Evolutionary conservation across 2,113 vertebrate species (phyloP), one percentile per base, ranked within the genome.

Genomic region (Python bivittatus): DNA sequence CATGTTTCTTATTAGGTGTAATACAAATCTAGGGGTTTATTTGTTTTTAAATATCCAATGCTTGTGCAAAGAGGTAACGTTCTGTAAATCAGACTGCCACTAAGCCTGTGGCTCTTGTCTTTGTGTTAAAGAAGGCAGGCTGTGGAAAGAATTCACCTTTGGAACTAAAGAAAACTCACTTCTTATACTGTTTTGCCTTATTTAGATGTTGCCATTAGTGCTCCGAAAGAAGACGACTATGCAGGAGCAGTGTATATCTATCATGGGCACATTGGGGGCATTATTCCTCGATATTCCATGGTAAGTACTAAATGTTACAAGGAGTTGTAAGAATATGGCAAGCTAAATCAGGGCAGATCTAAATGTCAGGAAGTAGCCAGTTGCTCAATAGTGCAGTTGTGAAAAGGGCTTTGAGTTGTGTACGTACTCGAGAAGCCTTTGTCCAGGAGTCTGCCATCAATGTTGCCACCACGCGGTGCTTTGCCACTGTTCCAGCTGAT

Each of bases 191-290:
- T 96, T 95, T 97, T 94, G 88, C 93, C 72, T 72, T 93, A 79
- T 68, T 57, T 95, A 99, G 99, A 99, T 97, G 98, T 99, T 84
- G 99, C 99, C 68, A 97, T 99, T 89, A 99, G 99, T 29, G 99
- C 99, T 0, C 99, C 99, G 23, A 98, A 99, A 95, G 99, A 99
- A 89, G 98, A 99, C 1, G 98, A 99, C 95, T 99, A 98, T 48
- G 53, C 95, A 1, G 99, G 99, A 92, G 98, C 98, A 0, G 98
- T 99, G 33, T 99, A 99, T 85, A 98, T 99, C 96, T 99, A 99
- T 92, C 99, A 99, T 0, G 99, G 99, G 0, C 98, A 99, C 1
- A 91, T 97, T 27, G 23, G 91, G 44, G 99, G 99, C 90, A 98
- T 99, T 5, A 95, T 98, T 88, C 97, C 96, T 84, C 98, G 98